phyloP scores from a whole-genome alignment of 2,113 vertebrate genomes.

The Urocolius indicus region DNA sequence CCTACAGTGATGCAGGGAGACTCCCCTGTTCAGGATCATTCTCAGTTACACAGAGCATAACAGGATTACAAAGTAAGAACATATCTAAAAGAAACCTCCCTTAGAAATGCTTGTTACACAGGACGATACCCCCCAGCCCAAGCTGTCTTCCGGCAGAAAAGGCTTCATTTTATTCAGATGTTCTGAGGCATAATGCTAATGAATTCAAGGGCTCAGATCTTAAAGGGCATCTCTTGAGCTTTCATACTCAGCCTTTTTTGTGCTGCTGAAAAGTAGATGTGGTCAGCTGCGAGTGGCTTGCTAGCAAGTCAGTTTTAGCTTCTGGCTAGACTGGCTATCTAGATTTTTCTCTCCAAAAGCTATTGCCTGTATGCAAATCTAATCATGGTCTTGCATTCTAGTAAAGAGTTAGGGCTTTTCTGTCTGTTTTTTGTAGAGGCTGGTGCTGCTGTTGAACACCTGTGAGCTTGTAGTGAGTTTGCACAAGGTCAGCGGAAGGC shows the following conservation, averaged over 20 bases:
- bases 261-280: not conserved
- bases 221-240: not conserved
- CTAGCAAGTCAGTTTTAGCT: not conserved
- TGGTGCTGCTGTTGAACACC: not conserved
- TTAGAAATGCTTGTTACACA: not conserved
- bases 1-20: not conserved
- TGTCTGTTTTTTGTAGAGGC: not conserved
- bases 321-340: not conserved
- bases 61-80: not conserved
- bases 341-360: not conserved
- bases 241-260: not conserved
- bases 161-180: not conserved
- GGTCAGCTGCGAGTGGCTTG: not conserved
- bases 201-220: not conserved
- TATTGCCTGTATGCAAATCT: not conserved
- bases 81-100: not conserved
- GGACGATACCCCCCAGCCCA: not conserved
- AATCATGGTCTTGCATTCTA: accelerated
- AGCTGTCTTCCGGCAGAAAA: not conserved
- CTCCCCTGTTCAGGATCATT: not conserved
- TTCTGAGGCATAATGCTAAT: not conserved
- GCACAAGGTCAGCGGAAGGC: not conserved
- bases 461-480: not conserved
- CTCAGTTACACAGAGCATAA: not conserved
- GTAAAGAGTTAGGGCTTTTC: not conserved